Evolutionary conservation across 2,113 vertebrate genomes (phyloP).

Genomic region (Bombycilla garrulus): DNA sequence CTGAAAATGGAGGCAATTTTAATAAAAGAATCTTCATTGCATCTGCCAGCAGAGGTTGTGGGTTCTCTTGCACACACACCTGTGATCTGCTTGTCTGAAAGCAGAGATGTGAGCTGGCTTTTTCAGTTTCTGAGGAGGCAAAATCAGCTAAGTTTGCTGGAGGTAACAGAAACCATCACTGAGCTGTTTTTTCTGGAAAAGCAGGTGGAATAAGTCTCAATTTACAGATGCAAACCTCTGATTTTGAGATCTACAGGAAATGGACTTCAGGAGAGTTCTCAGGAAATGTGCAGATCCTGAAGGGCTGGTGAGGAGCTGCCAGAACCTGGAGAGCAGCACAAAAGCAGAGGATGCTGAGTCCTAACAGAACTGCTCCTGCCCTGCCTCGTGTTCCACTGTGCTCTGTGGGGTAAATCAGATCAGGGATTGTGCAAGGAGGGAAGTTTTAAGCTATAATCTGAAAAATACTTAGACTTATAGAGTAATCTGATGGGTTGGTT

Average conservation of each 20-base stretch:
- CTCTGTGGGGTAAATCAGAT: background rate
- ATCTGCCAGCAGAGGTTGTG: background rate
- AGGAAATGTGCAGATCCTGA: slow-evolving; percentile 4
- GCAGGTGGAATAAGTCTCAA: rapidly evolving
- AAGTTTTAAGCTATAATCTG: background rate
- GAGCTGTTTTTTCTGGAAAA: background rate
- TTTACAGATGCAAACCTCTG: background rate
- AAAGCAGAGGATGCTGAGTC: background rate
- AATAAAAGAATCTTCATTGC: background rate
- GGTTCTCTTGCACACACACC: background rate
- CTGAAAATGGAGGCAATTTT: background rate
- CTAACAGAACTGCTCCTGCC: background rate
- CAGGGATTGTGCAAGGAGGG: background rate
- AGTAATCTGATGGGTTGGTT: background rate
- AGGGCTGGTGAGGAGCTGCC: background rate
- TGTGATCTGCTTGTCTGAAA: background rate
- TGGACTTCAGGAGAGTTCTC: background rate
- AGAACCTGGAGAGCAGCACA: background rate
- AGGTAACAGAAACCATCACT: background rate
- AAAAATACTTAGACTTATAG: background rate
- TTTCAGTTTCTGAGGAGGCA: background rate
- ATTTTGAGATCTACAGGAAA: slow-evolving; percentile 8
- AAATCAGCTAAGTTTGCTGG: background rate
- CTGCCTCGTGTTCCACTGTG: background rate
- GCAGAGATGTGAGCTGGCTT: background rate